Evolutionary conservation across 2,113 vertebrate species (phyloP).

Genomic region (Bolborhynchus lineola): DNA sequence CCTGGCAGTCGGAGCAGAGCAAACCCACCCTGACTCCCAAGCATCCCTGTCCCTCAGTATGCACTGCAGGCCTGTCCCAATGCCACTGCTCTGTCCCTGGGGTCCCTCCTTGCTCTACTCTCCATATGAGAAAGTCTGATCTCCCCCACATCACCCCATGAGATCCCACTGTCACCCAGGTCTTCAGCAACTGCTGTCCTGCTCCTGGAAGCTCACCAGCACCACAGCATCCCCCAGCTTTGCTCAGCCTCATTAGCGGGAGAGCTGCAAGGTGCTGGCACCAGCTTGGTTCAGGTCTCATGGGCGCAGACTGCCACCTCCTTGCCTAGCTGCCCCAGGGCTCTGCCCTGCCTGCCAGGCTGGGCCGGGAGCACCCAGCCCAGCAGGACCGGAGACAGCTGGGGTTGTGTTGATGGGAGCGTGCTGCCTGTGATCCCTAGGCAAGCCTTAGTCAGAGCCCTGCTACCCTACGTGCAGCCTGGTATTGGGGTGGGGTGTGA

Average conservation of each 20-base stretch:
- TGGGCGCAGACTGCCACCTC: not conserved
- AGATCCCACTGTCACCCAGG: accelerated
- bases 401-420: not conserved
- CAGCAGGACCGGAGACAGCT: not conserved
- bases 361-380: not conserved
- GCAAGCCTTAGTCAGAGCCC: not conserved
- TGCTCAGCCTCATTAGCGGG: accelerated
- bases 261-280: not conserved
- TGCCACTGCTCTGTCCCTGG: not conserved
- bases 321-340: not conserved
- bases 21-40: accelerated
- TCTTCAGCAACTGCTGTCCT: not conserved
- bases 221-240: not conserved
- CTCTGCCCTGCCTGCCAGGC: not conserved
- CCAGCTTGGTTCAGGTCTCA: not conserved
- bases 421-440: not conserved
- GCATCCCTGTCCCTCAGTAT: not conserved
- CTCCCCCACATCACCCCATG: not conserved
- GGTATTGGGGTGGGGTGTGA: not conserved
- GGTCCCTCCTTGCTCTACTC: not conserved
- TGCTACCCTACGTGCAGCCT: not conserved
- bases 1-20: not conserved
- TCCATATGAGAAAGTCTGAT: not conserved
- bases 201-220: not conserved
- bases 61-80: not conserved